phyloP scores from a whole-genome alignment of 2,113 vertebrate genomes.

The Brachypteracias leptosomus region DNA sequence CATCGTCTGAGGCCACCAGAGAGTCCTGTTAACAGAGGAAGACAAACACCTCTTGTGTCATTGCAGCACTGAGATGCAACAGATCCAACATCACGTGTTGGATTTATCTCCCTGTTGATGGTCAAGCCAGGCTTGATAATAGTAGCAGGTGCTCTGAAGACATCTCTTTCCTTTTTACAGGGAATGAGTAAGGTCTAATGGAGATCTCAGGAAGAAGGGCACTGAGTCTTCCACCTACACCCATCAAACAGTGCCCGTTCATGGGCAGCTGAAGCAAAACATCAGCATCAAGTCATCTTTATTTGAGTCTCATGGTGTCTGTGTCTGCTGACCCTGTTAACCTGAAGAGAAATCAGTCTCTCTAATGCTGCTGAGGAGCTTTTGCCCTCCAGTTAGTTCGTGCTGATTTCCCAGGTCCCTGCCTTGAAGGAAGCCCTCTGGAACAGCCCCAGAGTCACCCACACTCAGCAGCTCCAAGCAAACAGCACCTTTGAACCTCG shows the following conservation, averaged over 20 bases:
- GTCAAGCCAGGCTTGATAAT: background rate
- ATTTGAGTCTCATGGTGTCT: background rate
- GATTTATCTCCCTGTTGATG: background rate
- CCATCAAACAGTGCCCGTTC: background rate
- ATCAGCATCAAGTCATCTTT: background rate
- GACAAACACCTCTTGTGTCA: background rate
- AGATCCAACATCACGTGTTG: background rate
- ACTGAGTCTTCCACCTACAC: background rate
- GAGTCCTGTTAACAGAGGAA: background rate
- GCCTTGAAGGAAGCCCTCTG: background rate
- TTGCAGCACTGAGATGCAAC: background rate
- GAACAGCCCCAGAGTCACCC: background rate
- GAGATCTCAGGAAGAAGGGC: background rate
- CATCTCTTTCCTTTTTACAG: background rate
- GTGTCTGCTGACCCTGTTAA: background rate
- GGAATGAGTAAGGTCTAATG: background rate
- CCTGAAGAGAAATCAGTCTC: background rate
- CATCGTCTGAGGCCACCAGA: background rate
- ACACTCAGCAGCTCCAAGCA: background rate
- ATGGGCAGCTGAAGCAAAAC: background rate
- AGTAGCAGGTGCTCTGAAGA: background rate
- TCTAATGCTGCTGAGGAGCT: background rate
- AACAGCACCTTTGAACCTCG: constrained; percentile 56
- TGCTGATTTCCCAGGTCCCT: background rate
- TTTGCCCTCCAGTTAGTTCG: background rate